Percentiles rank a stretch among this genome's conserved stretches.
Conservation (phyloP, 2,888 invertebrate species). For the Eledone cirrhosa region DNA sequence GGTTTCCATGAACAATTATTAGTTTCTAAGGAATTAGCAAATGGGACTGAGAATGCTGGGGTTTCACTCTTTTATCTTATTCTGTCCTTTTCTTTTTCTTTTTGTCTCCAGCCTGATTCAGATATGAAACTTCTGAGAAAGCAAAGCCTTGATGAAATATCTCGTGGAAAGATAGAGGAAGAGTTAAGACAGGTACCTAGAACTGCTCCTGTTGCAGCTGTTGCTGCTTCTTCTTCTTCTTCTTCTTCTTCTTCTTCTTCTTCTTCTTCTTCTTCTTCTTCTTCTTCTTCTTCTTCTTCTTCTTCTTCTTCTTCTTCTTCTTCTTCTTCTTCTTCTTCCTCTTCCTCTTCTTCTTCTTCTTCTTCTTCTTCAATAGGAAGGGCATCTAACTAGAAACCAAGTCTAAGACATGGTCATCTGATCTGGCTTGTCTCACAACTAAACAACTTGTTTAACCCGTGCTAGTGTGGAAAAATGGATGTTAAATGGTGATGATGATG, state of each 20-base stretch:
- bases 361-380: too few species aligned
- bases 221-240: not conserved
- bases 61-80: too few species aligned
- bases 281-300: not conserved
- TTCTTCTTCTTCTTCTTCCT: not conserved
- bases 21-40: too few species aligned
- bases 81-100: too few species aligned
- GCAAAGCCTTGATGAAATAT: conserved; percentile 48
- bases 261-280: not conserved
- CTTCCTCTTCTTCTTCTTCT: not conserved
- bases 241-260: not conserved
- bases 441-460: too few species aligned
- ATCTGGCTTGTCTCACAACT: too few species aligned
- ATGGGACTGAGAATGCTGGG: too few species aligned
- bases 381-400: too few species aligned
- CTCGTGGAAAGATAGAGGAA: conserved; percentile 55
- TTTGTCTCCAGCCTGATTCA: not conserved
- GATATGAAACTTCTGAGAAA: not conserved
- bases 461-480: too few species aligned
- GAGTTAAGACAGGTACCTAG: conserved; percentile 55
- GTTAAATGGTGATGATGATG: too few species aligned
- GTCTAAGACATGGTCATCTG: too few species aligned
- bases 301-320: not conserved
- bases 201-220: not conserved
- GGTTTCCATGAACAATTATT: too few species aligned